These are phyloP conservation scores for Panthera tigris DNA, from an alignment of 2,113 vertebrate genomes.

Conservation along the genomic window DNA sequence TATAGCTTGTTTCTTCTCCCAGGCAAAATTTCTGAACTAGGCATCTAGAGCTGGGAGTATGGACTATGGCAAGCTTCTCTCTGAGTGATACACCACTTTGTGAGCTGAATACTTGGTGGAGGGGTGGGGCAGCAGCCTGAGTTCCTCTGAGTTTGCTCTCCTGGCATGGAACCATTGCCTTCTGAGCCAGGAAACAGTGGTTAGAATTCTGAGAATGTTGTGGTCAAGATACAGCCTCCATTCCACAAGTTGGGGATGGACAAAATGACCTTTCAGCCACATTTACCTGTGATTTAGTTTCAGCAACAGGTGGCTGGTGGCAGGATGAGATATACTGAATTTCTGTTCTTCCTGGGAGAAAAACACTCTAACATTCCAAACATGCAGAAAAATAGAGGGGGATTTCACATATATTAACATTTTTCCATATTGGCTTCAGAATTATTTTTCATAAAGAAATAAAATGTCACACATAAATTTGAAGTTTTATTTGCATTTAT, in stretches of 20 bases:
- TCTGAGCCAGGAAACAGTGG: background rate
- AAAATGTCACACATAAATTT: conserved; percentile 35
- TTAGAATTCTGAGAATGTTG: background rate
- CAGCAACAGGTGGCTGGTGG: background rate
- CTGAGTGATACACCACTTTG: background rate
- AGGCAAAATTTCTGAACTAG: background rate
- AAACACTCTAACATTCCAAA: background rate
- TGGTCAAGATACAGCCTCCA: background rate
- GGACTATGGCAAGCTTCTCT: background rate
- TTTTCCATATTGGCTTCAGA: background rate
- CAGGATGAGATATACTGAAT: background rate
- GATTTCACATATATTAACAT: background rate
- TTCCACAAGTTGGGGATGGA: background rate
- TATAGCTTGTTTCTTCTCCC: background rate
- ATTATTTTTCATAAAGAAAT: conserved; percentile 33
- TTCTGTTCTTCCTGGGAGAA: background rate
- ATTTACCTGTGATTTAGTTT: background rate
- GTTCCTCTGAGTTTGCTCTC: background rate
- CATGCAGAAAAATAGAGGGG: background rate
- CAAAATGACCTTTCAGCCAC: background rate
- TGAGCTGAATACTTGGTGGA: background rate
- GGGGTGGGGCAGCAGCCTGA: too few species aligned
- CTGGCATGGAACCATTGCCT: background rate
- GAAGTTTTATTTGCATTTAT: background rate
- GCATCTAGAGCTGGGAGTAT: background rate